phyloP scores from a whole-genome alignment of 2,888 invertebrate species.

The Torymus auratus region DNA sequence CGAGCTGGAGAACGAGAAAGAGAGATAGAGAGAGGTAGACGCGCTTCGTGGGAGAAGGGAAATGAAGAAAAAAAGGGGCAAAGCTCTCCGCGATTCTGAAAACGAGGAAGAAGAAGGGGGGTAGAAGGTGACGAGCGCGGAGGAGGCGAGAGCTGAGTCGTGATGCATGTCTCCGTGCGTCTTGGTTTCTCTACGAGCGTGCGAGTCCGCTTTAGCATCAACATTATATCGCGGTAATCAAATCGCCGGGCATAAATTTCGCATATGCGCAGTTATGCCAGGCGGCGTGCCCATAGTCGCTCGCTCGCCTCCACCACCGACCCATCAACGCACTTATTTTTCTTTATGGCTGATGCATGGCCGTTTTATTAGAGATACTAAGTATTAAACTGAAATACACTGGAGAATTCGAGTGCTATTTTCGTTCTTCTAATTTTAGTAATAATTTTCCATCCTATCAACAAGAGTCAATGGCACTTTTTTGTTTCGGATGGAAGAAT shows the following conservation, averaged over 20 bases:
- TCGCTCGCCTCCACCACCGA: not conserved
- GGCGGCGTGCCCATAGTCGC: conserved; percentile 57
- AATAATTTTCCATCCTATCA: too few relatives aligned
- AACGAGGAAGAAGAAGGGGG: conserved; percentile 14
- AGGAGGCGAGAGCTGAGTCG: conserved; percentile 66
- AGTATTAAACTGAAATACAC: conserved; percentile 32
- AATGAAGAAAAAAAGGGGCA: too few relatives aligned
- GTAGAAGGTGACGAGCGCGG: conserved; percentile 56
- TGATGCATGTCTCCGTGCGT: conserved; percentile 74
- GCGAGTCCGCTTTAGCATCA: conserved; percentile 69
- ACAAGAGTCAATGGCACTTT: too few relatives aligned
- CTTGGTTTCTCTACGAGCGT: conserved; percentile 54
- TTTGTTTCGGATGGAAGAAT: too few relatives aligned
- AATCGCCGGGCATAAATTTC: conserved; percentile 74
- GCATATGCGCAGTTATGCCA: conserved; percentile 71
- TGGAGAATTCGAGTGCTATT: too few relatives aligned
- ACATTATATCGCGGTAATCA: conserved; percentile 76
- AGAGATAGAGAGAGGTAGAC: conserved; percentile 37
- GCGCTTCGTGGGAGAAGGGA: too few relatives aligned
- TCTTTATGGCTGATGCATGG: conserved; percentile 27
- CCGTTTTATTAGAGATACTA: conserved; percentile 23
- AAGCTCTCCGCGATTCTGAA: conserved; percentile 52
- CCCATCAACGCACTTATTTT: conserved; percentile 43
- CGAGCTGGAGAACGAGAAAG: conserved; percentile 32
- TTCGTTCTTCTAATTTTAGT: too few relatives aligned